Evolutionary conservation across 2,797 vertebrate genomes (phyloP).

Genomic region (Rousettus madagascariensis): DNA sequence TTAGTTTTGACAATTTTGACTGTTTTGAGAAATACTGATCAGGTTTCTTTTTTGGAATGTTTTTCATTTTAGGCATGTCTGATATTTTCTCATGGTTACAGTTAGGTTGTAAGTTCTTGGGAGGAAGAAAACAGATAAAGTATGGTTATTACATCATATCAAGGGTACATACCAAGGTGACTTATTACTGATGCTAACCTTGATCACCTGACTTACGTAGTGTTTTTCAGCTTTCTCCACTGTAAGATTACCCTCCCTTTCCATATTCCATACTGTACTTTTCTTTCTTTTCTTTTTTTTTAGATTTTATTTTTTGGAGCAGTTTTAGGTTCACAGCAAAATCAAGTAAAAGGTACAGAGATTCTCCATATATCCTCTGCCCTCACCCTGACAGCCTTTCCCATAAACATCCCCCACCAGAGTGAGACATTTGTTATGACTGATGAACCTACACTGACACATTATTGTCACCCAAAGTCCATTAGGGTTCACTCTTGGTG

Average conservation of each 20-base stretch:
- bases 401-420: too few species aligned
- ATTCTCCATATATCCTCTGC: too few species aligned
- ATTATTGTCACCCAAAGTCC: too few species aligned
- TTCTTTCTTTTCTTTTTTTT: neutral
- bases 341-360: too few species aligned
- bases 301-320: too few species aligned
- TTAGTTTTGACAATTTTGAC: neutral
- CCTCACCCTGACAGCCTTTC: too few species aligned
- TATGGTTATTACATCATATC: neutral
- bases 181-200: neutral
- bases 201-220: neutral
- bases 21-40: neutral
- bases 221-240: neutral
- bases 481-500: too few species aligned
- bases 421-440: too few species aligned
- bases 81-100: neutral
- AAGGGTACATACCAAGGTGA: neutral
- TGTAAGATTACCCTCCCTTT: neutral
- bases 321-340: too few species aligned
- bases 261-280: neutral
- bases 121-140: neutral
- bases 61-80: slow-evolving; percentile 10
- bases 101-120: neutral
- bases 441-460: too few species aligned
- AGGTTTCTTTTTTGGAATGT: neutral